Evolutionary conservation across 2,797 vertebrate genomes (phyloP).

Genomic region (Odontamblyopus lacepedii): DNA sequence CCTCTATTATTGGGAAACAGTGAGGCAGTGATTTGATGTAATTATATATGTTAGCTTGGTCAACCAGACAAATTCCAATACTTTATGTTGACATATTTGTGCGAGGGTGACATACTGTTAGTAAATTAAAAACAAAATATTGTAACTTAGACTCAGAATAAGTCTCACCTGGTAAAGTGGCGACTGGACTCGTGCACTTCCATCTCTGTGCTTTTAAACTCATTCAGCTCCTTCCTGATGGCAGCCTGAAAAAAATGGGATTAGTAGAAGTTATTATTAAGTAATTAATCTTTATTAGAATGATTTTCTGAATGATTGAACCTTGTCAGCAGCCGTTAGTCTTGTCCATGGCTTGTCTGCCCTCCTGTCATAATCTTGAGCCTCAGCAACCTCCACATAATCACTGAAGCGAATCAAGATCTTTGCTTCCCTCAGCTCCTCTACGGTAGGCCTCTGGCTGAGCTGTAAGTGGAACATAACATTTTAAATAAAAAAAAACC

Average conservation of each 20-base stretch:
- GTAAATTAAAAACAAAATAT: no score
- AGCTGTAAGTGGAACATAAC: slow-evolving; percentile 75
- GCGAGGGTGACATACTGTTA: no score
- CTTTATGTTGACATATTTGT: no score
- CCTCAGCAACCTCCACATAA: slow-evolving; percentile 95
- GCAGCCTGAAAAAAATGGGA: slow-evolving; percentile 84
- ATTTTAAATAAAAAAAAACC: background rate
- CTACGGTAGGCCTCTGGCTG: slow-evolving; percentile 94
- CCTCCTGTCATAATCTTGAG: slow-evolving; percentile 95
- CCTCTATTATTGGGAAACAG: no score
- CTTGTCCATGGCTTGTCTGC: slow-evolving; percentile 98
- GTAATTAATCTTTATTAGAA: no score
- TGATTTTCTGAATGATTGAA: slow-evolving; percentile 36
- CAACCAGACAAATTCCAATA: no score
- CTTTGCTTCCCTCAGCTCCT: slow-evolving; percentile 93
- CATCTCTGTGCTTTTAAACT: slow-evolving; percentile 99
- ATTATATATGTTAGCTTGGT: no score
- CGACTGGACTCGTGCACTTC: slow-evolving; percentile 98
- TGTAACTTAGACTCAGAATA: background rate
- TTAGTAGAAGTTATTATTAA: background rate
- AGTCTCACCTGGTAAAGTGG: slow-evolving; percentile 89
- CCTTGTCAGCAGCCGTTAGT: slow-evolving; percentile 95
- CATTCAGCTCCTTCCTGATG: slow-evolving; percentile 97
- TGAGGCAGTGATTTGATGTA: no score
- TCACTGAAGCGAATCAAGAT: slow-evolving; percentile 98